Base-by-base conservation (phyloP, 2,113 vertebrate species). In the Cygnus atratus region DNA sequence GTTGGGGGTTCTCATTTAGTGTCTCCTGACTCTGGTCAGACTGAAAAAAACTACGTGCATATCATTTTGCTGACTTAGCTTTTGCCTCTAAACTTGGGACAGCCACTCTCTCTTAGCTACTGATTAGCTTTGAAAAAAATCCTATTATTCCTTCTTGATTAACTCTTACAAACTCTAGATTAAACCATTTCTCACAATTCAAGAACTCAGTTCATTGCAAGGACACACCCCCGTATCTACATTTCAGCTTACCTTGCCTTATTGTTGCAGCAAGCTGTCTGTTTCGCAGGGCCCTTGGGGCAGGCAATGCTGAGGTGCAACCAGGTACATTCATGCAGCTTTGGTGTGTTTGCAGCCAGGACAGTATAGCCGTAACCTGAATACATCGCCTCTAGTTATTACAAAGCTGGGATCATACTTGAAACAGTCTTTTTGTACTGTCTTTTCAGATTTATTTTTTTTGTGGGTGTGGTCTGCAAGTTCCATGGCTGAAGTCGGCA, bases 291-390 rank as follows among this genome's bases (percentile, higher is more conserved):
- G 35, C 44, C 44, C 43, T 0, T 9, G 13, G 1, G 16, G 28
- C 22, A 43, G 52, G 21, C 68, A 29, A 20, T 76, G 54, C 58
- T 20, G 35, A 26, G 33, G 26, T 18, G 20, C 41, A 39, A 12
- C 35, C 7, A 7, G 8, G 26, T 4, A 9, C 10, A 1, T 5
- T 17, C 35, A 1, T 2, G 5, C 54, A 76, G 28, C 25, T 13
- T 10, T 3, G 11, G 9, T 0, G 4, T 16, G 65, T 8, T 20
- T 37, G 61, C 52, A 41, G 50, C 44, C 57, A 28, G 61, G 14
- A 44, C 3, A 54, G 6, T 3, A 5, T 14, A 13, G 22, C 52
- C 50, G 39, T 21, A 55, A 0, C 29, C 54, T 15, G 14, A n/a
- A 11, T 5, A 39, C 44, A 12, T 2, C 24, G 57, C 57, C 39